phyloP scores from a whole-genome alignment of 2,888 invertebrate species.

The Brenthis ino region DNA sequence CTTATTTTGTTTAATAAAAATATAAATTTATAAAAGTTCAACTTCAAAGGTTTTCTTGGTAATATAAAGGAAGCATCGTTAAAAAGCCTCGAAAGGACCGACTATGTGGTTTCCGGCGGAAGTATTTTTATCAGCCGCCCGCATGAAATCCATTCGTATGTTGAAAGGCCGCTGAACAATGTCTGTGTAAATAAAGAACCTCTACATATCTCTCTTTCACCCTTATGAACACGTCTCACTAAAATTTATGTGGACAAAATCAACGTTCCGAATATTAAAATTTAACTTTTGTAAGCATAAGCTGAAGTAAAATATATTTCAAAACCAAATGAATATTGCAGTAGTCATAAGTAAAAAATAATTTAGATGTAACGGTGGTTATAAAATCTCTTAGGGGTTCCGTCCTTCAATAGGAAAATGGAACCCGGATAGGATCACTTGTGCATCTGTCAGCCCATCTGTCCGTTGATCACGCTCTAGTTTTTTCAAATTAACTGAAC shows the following conservation, averaged over 20 bases:
- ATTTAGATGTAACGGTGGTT: no score
- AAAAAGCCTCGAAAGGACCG: conserved; percentile 32
- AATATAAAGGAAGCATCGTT: conserved; percentile 32
- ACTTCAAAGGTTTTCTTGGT: conserved; percentile 21
- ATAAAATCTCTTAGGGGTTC: no score
- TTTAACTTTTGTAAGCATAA: not conserved
- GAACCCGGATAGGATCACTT: no score
- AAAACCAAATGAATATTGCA: no score
- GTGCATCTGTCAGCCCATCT: no score
- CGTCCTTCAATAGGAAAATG: no score
- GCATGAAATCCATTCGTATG: conserved; percentile 35
- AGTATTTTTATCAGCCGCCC: conserved; percentile 36
- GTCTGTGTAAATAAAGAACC: conserved; percentile 34
- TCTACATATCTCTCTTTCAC: conserved; percentile 35
- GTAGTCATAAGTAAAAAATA: no score
- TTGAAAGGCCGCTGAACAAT: conserved; percentile 34
- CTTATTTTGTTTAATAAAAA: conserved; percentile 6
- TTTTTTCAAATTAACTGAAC: no score
- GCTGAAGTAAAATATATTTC: not conserved
- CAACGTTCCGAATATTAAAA: conserved; percentile 10
- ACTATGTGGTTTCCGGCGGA: conserved; percentile 30
- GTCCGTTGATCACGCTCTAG: no score
- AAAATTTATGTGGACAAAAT: conserved; percentile 30
- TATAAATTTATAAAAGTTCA: conserved; percentile 12
- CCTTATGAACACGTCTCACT: conserved; percentile 33